Conservation (phyloP, 1,140 invertebrate species). For the Oedothorax gibbosus region DNA sequence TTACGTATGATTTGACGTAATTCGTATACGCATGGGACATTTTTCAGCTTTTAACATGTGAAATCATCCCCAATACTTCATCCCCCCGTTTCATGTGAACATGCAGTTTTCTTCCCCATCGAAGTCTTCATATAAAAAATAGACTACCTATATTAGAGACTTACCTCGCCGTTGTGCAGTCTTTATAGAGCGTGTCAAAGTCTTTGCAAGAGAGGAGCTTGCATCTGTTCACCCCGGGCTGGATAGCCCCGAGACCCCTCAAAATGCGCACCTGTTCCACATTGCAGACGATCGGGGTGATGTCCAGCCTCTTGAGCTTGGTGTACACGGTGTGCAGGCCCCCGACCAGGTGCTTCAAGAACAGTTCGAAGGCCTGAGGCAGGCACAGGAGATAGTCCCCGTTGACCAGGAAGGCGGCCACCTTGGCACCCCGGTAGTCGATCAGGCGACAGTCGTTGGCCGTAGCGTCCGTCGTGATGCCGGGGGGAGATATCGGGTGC, state of each 20-base stretch:
- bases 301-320: conserved; percentile 97
- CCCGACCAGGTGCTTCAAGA: conserved; percentile 97
- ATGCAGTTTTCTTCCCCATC: no score
- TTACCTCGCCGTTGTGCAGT: conserved; percentile 99
- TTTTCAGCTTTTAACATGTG: no score
- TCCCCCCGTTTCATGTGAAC: no score
- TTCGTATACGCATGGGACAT: no score
- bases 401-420: conserved; percentile 97
- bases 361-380: conserved; percentile 99
- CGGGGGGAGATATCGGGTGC: conserved; percentile 59
- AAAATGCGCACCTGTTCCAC: conserved; percentile 99
- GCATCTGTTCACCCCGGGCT: conserved; percentile 98
- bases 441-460: conserved; percentile 97
- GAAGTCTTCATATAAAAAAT: no score
- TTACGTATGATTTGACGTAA: no score
- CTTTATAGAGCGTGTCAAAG: conserved; percentile 98
- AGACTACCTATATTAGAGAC: conserved; percentile 62
- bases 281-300: conserved; percentile 98
- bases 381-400: conserved; percentile 98
- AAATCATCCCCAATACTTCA: no score
- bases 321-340: conserved; percentile 99
- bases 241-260: conserved; percentile 95
- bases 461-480: conserved; percentile 82
- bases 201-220: conserved; percentile 98
- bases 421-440: conserved; percentile 95